phyloP scores from a whole-genome alignment of 2,113 vertebrate species.

The Collichthys lucidus region DNA sequence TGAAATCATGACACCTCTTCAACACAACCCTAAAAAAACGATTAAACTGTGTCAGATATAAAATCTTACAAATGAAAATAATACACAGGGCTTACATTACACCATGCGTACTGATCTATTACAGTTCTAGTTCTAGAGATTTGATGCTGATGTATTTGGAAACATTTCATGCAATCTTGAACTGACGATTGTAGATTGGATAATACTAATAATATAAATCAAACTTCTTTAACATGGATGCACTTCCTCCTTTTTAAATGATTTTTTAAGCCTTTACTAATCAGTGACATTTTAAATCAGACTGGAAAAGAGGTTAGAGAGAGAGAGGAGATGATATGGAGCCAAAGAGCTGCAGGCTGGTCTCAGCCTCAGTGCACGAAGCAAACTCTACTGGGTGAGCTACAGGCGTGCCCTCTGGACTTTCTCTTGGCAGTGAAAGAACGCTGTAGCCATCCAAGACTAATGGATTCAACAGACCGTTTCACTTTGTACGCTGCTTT shows the following conservation, averaged over 20 bases:
- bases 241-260: not conserved
- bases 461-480: constrained; percentile 3
- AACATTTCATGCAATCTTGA: not conserved
- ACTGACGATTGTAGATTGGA: not conserved
- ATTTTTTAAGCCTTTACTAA: too few relatives aligned
- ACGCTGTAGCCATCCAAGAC: not conserved
- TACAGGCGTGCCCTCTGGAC: not conserved
- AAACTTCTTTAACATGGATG: not conserved
- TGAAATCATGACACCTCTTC: not conserved
- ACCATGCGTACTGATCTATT: not conserved
- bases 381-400: too few relatives aligned
- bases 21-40: not conserved
- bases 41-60: not conserved
- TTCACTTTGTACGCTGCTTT: not conserved
- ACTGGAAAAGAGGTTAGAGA: too few relatives aligned
- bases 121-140: not conserved
- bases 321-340: too few relatives aligned
- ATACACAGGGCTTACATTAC: not conserved
- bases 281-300: too few relatives aligned
- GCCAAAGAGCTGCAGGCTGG: too few relatives aligned
- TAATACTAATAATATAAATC: too few relatives aligned
- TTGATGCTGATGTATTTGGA: not conserved
- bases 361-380: too few relatives aligned
- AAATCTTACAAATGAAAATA: not conserved
- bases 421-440: not conserved